Evolutionary conservation across 2,113 vertebrate species (phyloP), one percentile per base, ranked within the genome.

Genomic region (Capreolus pygargus): DNA sequence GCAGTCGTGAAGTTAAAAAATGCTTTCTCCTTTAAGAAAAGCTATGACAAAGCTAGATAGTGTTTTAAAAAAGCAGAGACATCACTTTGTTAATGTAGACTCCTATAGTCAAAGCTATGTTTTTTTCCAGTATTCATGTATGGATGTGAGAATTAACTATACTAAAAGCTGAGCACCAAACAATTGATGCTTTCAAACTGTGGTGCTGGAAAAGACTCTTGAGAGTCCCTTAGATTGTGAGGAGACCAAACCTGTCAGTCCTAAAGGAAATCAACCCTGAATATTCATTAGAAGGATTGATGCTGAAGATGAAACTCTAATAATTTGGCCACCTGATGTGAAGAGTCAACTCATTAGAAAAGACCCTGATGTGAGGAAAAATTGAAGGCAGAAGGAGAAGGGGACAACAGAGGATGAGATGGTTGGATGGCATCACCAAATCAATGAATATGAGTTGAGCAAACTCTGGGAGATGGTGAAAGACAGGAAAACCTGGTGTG

Each of bases 391-490:
- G n/a, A 2, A 36, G 17, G 64, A 70, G 19, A 70, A 36, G 16
- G n/a, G 19, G 67, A 70, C 9, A 23, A 70, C 19, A 70, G 67
- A 70, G 67, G n/a, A 70, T 70, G 19, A 12, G n/a, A 70, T 6
- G 19, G 9, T 36, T 36, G n/a, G 67, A 70, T 12, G 9, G n/a
- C n/a, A 23, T 36, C n/a, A 23, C 19, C 0, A 0, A 23, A n/a
- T 23, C 67, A 70, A 39, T 36, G n/a, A 23, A 23, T 23, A 70
- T 70, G 67, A 70, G 2, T 39, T 70, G 19, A 70, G 9, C n/a
- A 6, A 23, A 70, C 67, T 36, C n/a, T 70, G n/a, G 19, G 67
- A 23, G n/a, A 70, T 70, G n/a, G 67, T 39, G 9, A 70, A 67
- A 67, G n/a, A 36, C n/a, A 36, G 67, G 67, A n/a, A 70, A 70